These are phyloP conservation scores for Hybos culiciformis DNA, from an alignment of 2,888 invertebrate genomes.

Conservation along the genomic window DNA sequence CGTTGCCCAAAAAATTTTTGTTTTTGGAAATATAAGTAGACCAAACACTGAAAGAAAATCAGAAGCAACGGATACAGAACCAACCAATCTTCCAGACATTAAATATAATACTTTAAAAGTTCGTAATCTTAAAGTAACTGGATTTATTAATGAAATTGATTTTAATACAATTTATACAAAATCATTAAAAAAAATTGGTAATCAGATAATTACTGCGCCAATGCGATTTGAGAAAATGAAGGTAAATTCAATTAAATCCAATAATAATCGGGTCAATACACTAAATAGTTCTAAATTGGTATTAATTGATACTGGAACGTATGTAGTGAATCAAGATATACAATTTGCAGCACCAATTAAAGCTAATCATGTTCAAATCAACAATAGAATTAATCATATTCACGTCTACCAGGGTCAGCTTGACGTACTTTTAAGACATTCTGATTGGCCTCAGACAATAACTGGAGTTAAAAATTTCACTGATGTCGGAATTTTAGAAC, in stretches of 20 bases:
- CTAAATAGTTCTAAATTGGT: constrained; percentile 28
- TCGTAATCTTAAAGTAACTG: neutral
- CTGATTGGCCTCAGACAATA: constrained; percentile 34
- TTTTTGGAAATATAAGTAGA: constrained; percentile 14
- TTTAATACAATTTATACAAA: constrained; percentile 22
- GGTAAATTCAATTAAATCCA: constrained; percentile 24
- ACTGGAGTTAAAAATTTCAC: constrained; percentile 36
- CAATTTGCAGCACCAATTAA: constrained; percentile 33
- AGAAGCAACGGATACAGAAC: no score
- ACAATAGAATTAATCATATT: constrained; percentile 37
- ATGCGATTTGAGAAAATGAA: constrained; percentile 22
- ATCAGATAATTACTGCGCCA: constrained; percentile 36
- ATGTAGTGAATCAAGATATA: constrained; percentile 35
- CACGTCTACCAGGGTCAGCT: constrained; percentile 33
- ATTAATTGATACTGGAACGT: constrained; percentile 27
- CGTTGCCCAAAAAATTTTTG: constrained; percentile 20
- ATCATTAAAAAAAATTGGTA: constrained; percentile 36
- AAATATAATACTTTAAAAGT: neutral
- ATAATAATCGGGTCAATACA: constrained; percentile 21
- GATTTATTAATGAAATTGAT: constrained; percentile 7
- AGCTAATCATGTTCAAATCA: constrained; percentile 32
- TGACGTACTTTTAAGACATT: constrained; percentile 35
- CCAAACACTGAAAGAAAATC: neutral
- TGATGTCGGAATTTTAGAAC: constrained; percentile 34
- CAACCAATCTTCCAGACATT: neutral